Evolutionary conservation across 2,888 invertebrate genomes (phyloP), one percentile per base, ranked within the genome.

Genomic region (Parnassius orleans): DNA sequence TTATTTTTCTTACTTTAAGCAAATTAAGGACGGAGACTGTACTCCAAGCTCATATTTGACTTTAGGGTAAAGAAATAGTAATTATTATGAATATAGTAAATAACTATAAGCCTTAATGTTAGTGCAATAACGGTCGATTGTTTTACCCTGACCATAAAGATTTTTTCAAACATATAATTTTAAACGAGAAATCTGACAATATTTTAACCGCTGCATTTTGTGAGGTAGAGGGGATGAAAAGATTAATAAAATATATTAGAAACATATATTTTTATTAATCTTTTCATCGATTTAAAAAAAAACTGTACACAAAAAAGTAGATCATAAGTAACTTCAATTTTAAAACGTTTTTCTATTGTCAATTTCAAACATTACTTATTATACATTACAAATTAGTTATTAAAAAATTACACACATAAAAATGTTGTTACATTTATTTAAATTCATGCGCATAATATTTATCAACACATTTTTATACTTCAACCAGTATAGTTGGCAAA

Each of bases 21-120:
- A 83, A 86, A 77, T 70, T 72, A 83, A 78, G 81, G 83, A 83
- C 80, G 81, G 81, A 81, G 80, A 66, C 50, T 63, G 53, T 62
- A 75, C 79, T 80, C 77, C 78, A 84, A 86, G 86, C 84, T 86
- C 81, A 64, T 78, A 42, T 53, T 58, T 44, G n/a, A 66, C 64
- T 66, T 71, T 67, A 64, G 65, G 59, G 63, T 65, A 68, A 64
- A 62, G 52, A 58, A 53, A 62, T 58, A 19, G 19, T 19, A 19
- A 19, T 51, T 44, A 42, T 53, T 43, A 51, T 52, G 52, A 24
- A 41, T 53, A 53, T 41, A 33, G 19, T 43, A 24, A 54, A 56
- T 47, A n/a, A 56, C 33, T 56, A 56, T 10, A n/a, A 14, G 5
- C 53, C 12, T 53, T 12, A 41, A 9, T 19, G n/a, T 53, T 12